Conservation (phyloP, 2,113 vertebrate genomes). For the Dendrocopos noguchii region DNA sequence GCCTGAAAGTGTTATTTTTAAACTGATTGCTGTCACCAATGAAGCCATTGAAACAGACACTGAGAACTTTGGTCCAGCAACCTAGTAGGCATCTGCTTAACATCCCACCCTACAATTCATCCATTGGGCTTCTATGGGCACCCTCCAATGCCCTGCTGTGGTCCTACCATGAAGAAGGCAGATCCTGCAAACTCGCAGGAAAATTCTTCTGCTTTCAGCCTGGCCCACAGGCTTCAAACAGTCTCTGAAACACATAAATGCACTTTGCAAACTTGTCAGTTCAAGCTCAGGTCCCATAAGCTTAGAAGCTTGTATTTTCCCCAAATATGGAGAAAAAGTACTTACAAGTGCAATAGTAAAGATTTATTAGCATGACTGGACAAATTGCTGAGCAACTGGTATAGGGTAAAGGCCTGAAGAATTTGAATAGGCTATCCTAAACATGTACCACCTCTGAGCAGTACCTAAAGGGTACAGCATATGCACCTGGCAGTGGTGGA, state of each 20-base stretch:
- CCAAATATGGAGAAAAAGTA: not conserved
- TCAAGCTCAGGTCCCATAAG: not conserved
- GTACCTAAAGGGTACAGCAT: not conserved
- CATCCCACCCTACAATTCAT: not conserved
- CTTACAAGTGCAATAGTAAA: not conserved
- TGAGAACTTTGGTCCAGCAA: not conserved
- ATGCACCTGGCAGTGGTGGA: not conserved
- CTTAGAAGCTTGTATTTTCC: not conserved
- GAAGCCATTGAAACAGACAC: not conserved
- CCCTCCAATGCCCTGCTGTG: not conserved
- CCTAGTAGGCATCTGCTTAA: not conserved
- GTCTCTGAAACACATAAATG: not conserved
- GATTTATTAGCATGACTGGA: not conserved
- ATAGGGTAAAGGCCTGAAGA: not conserved
- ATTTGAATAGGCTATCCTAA: not conserved
- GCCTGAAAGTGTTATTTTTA: not conserved
- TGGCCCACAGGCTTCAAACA: not conserved
- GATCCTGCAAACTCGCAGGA: not conserved
- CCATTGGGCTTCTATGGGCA: not conserved
- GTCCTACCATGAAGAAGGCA: not conserved
- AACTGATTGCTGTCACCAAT: not conserved
- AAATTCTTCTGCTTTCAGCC: not conserved
- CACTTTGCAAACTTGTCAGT: not conserved
- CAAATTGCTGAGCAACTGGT: not conserved
- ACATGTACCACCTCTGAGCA: not conserved